Evolutionary conservation across 1,140 invertebrate genomes (phyloP), one percentile per base, ranked within the genome.

Genomic region (Dreissena rostriformis): DNA sequence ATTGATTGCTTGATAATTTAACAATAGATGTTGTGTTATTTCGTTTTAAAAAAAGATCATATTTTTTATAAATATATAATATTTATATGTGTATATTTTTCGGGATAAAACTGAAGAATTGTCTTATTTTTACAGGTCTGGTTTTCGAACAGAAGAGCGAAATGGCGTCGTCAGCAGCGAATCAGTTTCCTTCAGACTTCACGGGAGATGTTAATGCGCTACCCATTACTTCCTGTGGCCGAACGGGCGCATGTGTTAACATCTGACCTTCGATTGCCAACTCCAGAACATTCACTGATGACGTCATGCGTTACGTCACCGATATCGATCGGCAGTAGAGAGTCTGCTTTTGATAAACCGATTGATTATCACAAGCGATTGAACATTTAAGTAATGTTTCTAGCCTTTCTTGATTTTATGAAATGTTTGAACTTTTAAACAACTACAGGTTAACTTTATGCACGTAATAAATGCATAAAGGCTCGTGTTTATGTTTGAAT

Each of bases 61-160:
- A 63, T 63, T 2, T 63, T 63, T 24, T 2, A 24, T n/a, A 19
- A n/a, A n/a, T 24, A 63, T 1, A 11, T 7, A 61, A 28, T 78
- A 6, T 57, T 17, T 71, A 24, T 71, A 24, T 65, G 29, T 61
- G 12, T 22, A 63, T 74, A 22, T 39, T n/a, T 28, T 19, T n/a
- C 24, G 26, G 22, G 39, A 19, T 15, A 55, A n/a, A 7, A 55
- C n/a, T 53, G 72, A 52, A 24, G 19, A 55, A 26, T 17, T 22
- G 12, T 67, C 29, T 67, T 67, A 53, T 66, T 73, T 51, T 84
- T 86, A 19, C 94, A 98, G 97, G 97, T 98, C 51, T 99, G 98
- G 98, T 99, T 99, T 94, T 98, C 97, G 53, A 99, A 99, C 94
- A 96, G 98, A 76, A 95, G 99, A 72, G 99, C 98, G 80, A 99